A percentile compares a stretch with the other conserved stretches of the same genome.
These are phyloP conservation scores for Poecilia velifera DNA, from an alignment of 2,797 vertebrate genomes.

Conservation along the genomic window DNA sequence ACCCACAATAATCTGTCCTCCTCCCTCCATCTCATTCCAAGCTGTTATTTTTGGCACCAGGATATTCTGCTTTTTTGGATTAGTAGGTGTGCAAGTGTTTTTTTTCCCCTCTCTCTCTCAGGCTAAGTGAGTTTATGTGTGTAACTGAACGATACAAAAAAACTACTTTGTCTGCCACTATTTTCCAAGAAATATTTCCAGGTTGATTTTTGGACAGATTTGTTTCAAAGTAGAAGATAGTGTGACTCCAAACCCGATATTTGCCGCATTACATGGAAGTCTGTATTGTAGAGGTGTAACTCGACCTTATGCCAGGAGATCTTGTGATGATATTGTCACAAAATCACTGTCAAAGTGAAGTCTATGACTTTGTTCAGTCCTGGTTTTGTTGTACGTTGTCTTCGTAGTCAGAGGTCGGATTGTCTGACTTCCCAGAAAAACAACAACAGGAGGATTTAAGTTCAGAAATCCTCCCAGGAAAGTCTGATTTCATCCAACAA, in stretches of 20 bases:
- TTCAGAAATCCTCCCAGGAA: neutral
- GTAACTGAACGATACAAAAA: slow-evolving; percentile 36
- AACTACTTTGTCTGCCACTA: slow-evolving; percentile 15
- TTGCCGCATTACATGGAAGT: slow-evolving; percentile 46
- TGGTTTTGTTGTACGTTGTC: neutral
- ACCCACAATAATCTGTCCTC: slow-evolving; percentile 79
- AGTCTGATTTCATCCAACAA: neutral
- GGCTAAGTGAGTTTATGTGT: slow-evolving; percentile 10
- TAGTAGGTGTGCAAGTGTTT: slow-evolving; percentile 72
- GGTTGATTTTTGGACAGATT: slow-evolving; percentile 23
- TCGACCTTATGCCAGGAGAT: neutral
- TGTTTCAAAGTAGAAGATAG: slow-evolving; percentile 19
- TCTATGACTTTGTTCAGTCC: neutral
- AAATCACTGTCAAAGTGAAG: neutral
- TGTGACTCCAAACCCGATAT: slow-evolving; percentile 27
- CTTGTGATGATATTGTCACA: neutral
- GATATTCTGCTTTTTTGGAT: slow-evolving; percentile 75
- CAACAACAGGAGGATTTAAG: neutral
- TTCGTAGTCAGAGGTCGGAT: neutral
- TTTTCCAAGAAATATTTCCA: slow-evolving; percentile 31
- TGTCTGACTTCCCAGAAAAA: neutral
- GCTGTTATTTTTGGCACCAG: slow-evolving; percentile 81
- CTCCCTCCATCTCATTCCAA: slow-evolving; percentile 80
- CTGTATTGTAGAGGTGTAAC: slow-evolving; percentile 39
- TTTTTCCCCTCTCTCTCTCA: slow-evolving; percentile 4